Conservation (phyloP, 2,888 invertebrate genomes). For the Thymelicus sylvestris region DNA sequence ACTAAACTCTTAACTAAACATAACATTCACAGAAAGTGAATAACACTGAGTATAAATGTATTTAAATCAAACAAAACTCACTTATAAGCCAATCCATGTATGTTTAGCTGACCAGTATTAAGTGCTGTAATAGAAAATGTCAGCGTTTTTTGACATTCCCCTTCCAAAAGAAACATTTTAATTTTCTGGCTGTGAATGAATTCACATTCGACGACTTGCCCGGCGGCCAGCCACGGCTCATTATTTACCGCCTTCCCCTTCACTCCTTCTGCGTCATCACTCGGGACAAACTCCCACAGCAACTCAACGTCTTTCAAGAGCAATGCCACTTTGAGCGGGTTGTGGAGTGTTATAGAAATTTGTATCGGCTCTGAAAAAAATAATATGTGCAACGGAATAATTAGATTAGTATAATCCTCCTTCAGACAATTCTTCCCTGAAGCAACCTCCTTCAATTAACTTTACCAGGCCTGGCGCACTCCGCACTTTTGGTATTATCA, state of each 20-base stretch:
- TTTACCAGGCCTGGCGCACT: no score
- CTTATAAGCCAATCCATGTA: constrained; percentile 90
- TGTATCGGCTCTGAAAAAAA: constrained; percentile 90
- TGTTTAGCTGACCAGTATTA: constrained; percentile 88
- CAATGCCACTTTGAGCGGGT: constrained; percentile 90
- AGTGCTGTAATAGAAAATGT: constrained; percentile 90
- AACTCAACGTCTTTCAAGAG: constrained; percentile 88
- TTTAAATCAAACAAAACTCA: constrained; percentile 57
- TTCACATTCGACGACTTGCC: constrained; percentile 60
- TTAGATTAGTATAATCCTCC: neutral
- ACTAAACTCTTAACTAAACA: neutral
- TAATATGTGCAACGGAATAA: constrained; percentile 2
- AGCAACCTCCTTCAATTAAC: no score
- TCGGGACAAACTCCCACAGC: constrained; percentile 87
- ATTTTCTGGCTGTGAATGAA: constrained; percentile 85
- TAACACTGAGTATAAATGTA: no score
- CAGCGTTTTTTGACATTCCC: constrained; percentile 86
- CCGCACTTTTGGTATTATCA: no score
- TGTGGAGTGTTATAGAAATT: constrained; percentile 90
- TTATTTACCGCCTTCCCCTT: constrained; percentile 58
- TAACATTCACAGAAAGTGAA: no score
- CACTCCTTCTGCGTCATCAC: constrained; percentile 53
- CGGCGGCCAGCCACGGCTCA: constrained; percentile 64
- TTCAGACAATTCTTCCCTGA: no score
- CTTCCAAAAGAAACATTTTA: constrained; percentile 83